A percentile compares a stretch with the other conserved stretches of the same genome.
phyloP scores from a whole-genome alignment of 2,888 invertebrate genomes.

The Ophion costatus region DNA sequence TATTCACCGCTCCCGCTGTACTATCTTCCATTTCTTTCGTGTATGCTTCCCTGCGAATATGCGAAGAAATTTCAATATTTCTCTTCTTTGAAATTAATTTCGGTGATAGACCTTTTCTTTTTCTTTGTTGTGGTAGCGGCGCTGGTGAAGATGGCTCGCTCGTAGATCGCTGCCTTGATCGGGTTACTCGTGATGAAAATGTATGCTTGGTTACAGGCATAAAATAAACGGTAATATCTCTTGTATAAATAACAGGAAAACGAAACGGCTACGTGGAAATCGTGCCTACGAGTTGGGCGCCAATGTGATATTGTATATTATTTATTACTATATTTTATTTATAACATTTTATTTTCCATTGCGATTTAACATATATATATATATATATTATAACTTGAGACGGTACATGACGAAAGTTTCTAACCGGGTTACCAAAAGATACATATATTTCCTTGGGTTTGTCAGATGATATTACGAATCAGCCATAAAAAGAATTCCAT shows the following conservation, averaged over 20 bases:
- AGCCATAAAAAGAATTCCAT: too few relatives aligned
- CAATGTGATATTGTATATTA: background rate
- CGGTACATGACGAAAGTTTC: too few relatives aligned
- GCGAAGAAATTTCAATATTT: background rate
- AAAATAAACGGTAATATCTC: background rate
- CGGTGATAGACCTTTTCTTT: background rate
- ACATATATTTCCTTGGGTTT: too few relatives aligned
- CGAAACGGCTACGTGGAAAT: background rate
- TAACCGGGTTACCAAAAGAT: too few relatives aligned
- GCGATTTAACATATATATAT: too few relatives aligned
- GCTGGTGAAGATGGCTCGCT: background rate
- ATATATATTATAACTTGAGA: too few relatives aligned
- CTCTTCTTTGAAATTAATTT: background rate
- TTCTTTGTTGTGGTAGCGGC: background rate
- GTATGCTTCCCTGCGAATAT: background rate
- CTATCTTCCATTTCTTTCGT: background rate
- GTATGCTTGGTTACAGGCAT: background rate
- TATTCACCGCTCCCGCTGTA: background rate
- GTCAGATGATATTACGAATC: too few relatives aligned
- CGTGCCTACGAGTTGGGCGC: background rate
- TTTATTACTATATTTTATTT: too few relatives aligned
- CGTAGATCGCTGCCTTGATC: background rate
- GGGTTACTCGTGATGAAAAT: background rate
- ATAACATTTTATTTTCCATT: too few relatives aligned
- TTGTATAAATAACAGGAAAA: background rate